Base-by-base conservation (phyloP, 2,797 vertebrate genomes). In the Novumbra hubbsi region DNA sequence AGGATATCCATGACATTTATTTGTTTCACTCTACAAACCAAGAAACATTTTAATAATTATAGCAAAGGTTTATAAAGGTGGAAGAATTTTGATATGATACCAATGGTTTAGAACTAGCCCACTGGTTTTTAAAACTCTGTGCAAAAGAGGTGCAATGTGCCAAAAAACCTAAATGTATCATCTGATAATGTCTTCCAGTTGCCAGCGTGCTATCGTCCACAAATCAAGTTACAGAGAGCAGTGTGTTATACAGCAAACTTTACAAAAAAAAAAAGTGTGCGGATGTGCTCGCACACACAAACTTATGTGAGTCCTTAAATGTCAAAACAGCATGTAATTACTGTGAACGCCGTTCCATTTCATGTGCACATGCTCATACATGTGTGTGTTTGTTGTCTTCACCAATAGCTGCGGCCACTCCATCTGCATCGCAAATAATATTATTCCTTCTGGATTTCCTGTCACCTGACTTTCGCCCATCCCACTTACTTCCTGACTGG, bases 1-100 rank as follows among this genome's bases (percentile, higher is more conserved):
- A 80, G 83, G 83, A 80, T 65, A 81, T 80, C 88, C 89, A 83
- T 82, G 81, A 86, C 76, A 74, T 34, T 64, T 3, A 45, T n/a
- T 73, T 52, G 2, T 41, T 73, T 67, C 52, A 52, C 38, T 27
- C 30, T 65, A 0, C 63, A 32, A 32, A 32, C 63, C 27, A 32
- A 65, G 14, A 71, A 77, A 68, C 77, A 73, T 32, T 2, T 2
- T 32, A 32, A 32, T 32, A 32, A 38, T 38, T 3, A 38, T 45
- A 45, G 41, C 8, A 45, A 8, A 45, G 41, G 12, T 45, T 9
- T 12, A 41, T 74, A 76, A 69, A 65, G 49, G 88, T 88, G 73
- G 81, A 3, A 75, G 81, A 84, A 82, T 81, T 87, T 12, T 12
- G 9, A 45, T 45, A 45, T 45, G 9, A 14, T 11, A 45, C 9